Evolutionary conservation across 2,797 vertebrate genomes (phyloP).

Genomic region (Pteropus rufus): DNA sequence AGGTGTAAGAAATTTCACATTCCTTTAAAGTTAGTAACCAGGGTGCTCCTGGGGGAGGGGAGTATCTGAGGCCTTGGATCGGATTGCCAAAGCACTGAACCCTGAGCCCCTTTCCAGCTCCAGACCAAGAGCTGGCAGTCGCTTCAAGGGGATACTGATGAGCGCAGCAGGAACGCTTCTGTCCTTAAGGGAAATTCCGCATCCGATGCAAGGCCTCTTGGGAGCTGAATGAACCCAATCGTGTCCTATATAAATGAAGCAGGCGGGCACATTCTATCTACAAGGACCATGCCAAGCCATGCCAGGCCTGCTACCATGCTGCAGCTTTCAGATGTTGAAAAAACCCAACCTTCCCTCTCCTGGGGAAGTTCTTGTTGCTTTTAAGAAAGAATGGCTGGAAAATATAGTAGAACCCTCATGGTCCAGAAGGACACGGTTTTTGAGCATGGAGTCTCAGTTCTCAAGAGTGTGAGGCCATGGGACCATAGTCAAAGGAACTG

Average conservation of each 20-base stretch:
- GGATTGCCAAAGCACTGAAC: not conserved
- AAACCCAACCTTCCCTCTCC: not conserved
- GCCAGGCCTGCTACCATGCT: not conserved
- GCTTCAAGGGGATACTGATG: not conserved
- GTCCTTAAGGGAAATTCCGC: not conserved
- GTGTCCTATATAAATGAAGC: not conserved
- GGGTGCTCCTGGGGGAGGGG: not conserved
- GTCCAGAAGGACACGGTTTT: not conserved
- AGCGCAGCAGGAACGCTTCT: not conserved
- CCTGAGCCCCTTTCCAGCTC: not conserved
- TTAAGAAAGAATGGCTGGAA: not conserved
- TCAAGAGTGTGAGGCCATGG: not conserved
- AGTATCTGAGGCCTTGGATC: not conserved
- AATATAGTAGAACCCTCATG: not conserved
- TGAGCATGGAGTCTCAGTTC: not conserved
- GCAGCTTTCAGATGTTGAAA: not conserved
- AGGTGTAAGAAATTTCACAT: not conserved
- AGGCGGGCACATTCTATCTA: not conserved
- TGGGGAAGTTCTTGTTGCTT: not conserved
- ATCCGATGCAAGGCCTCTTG: not conserved
- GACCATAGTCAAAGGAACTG: slow-evolving; percentile 3
- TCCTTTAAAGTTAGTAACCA: not conserved
- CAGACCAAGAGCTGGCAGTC: not conserved
- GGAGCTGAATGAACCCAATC: not conserved
- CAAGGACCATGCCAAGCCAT: not conserved